A percentile compares a stretch with the other conserved stretches of the same genome.
phyloP scores from a whole-genome alignment of 2,888 invertebrate species.

The Brachylomia viminalis region DNA sequence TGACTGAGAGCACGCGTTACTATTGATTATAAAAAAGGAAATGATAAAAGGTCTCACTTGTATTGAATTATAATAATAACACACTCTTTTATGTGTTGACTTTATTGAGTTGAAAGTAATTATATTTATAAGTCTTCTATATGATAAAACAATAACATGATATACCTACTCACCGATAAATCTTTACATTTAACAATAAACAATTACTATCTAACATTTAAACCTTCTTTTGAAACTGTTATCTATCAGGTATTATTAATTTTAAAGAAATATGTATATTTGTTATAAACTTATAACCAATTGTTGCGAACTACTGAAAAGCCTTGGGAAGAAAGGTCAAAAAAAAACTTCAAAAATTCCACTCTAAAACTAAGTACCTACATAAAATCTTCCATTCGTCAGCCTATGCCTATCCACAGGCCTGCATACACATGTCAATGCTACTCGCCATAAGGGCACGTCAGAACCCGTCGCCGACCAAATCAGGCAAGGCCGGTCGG shows the following conservation, averaged over 20 bases:
- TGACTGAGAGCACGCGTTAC: background rate
- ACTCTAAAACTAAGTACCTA: conserved; percentile 13
- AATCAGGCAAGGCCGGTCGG: conserved; percentile 70
- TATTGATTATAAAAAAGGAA: background rate
- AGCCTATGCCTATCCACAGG: background rate
- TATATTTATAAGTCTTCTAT: background rate
- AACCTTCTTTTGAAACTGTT: background rate
- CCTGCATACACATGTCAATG: conserved; percentile 45
- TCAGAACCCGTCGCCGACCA: conserved; percentile 71
- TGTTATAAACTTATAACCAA: too few species aligned
- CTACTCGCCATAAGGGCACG: conserved; percentile 63
- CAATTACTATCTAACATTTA: background rate
- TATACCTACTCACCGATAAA: too few species aligned
- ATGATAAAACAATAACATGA: background rate
- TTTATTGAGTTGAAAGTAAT: background rate
- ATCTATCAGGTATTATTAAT: background rate
- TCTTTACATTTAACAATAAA: background rate
- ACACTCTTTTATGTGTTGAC: background rate
- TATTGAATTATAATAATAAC: background rate
- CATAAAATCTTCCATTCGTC: conserved; percentile 37
- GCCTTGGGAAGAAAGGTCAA: background rate
- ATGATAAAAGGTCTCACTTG: background rate
- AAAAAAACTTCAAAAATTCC: conserved; percentile 4
- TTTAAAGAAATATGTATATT: background rate
- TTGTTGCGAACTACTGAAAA: background rate